Evolutionary conservation across 2,888 invertebrate genomes (phyloP), one percentile per base, ranked within the genome.

Genomic region (Drosophila birchii): DNA sequence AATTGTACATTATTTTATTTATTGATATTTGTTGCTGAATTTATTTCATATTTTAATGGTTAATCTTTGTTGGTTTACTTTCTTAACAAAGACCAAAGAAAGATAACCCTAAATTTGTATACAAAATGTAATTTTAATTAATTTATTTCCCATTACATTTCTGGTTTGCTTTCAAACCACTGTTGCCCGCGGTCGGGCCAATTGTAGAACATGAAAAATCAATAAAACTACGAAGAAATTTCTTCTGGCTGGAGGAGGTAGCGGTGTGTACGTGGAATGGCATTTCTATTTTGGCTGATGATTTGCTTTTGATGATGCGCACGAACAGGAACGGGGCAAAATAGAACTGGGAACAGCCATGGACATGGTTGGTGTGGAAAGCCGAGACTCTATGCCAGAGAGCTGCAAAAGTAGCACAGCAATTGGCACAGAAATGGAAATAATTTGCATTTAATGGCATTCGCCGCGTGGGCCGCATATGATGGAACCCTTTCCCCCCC

Each of bases 351-450:
- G 54, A 59, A 60, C 26, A 26, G 26, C 26, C 26, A 26, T 26
- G 26, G 26, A 26, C 44, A 23, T 44, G 16, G 51, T 14, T 12
- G 26, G 38, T 68, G 54, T 38, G 57, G 58, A 43, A 41, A 47
- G 8, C 55, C 34, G 36, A 23, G 56, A 29, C 51, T 51, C 56
- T 23, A 34, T 49, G 39, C 51, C 20, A 20, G 3, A 41, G 64
- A 66, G 57, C 14, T 34, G 26, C 20, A 81, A 83, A 83, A 86
- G 81, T 84, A 86, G 87, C 81, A 86, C 84, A 88, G 80, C 84
- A 88, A 86, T 86, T 88, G 85, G 88, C 86, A 88, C 81, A 88
- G 86, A 88, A 86, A 88, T 86, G 84, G 76, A 73, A 88, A 86
- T 88, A 86, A 86, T 86, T 86, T 86, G 88, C 86, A 86, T 86